A percentile compares a stretch with the other conserved stretches of the same genome.
These are phyloP conservation scores for Halictus quadricinctus DNA, from an alignment of 2,888 invertebrate genomes.

Conservation along the genomic window DNA sequence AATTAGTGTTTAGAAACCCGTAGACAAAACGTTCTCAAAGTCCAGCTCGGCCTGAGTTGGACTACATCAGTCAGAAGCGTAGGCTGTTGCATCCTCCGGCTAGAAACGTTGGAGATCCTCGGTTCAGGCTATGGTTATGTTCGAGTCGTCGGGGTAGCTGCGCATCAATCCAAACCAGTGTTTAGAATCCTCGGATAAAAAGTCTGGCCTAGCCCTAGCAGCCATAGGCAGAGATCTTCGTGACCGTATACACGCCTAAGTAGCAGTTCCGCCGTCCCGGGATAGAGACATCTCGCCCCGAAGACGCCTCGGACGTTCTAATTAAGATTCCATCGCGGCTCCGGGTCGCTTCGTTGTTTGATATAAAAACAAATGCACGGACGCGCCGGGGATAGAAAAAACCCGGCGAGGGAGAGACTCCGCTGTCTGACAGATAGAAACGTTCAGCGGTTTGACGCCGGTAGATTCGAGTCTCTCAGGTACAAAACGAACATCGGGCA, in stretches of 20 bases:
- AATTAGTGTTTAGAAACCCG: background rate
- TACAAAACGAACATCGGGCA: conserved; percentile 33
- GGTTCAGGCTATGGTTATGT: background rate
- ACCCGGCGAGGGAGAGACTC: conserved; percentile 1
- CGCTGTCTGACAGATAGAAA: conserved; percentile 63
- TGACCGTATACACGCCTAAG: background rate
- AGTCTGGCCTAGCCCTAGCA: background rate
- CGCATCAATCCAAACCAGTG: background rate
- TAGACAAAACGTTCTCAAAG: background rate
- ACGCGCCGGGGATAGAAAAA: conserved; percentile 16
- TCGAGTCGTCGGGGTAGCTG: background rate
- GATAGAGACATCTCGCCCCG: conserved; percentile 19
- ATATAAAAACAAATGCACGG: conserved; percentile 45
- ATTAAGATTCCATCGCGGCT: conserved; percentile 62
- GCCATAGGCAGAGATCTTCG: background rate
- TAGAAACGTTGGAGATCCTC: background rate
- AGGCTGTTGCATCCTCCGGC: too few relatives aligned
- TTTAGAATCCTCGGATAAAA: background rate
- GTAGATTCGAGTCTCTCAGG: conserved; percentile 32
- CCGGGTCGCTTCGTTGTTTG: conserved; percentile 30
- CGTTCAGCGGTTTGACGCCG: conserved; percentile 62
- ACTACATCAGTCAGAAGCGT: background rate
- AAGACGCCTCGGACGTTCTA: conserved; percentile 50
- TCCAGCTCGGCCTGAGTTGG: background rate
- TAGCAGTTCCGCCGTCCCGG: background rate